Evolutionary conservation across 37 sponge, comb jelly and placozoan species (phyloP).

Genomic region (Eunapius fragilis): DNA sequence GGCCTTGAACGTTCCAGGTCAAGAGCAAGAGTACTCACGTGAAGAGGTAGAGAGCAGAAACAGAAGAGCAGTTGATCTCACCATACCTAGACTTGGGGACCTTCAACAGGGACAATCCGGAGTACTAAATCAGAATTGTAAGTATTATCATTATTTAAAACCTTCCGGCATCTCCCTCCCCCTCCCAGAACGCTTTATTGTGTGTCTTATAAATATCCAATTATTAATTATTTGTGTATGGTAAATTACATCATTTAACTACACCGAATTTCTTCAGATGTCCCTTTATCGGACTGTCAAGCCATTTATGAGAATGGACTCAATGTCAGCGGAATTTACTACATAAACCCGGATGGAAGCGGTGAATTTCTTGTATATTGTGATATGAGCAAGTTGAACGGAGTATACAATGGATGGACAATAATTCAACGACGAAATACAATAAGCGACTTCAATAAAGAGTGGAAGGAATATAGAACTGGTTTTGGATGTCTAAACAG

Average conservation of each 20-base stretch:
- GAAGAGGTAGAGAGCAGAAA: not conserved
- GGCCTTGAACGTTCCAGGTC: not conserved
- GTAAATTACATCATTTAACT: not conserved
- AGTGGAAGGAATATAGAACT: constrained; percentile 32
- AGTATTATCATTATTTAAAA: not conserved
- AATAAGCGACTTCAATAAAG: constrained; percentile 26
- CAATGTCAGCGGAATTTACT: not conserved
- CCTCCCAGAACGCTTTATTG: too few relatives aligned
- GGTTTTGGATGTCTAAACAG: constrained; percentile 59
- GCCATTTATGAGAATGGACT: not conserved
- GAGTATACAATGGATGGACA: constrained; percentile 49
- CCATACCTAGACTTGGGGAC: not conserved
- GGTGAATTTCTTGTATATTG: not conserved
- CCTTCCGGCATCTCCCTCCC: too few relatives aligned
- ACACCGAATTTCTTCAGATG: not conserved
- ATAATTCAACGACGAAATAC: constrained; percentile 59
- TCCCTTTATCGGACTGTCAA: not conserved
- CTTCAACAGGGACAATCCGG: not conserved
- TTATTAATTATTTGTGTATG: too few relatives aligned
- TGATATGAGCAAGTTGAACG: not conserved
- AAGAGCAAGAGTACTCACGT: not conserved
- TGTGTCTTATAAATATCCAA: too few relatives aligned
- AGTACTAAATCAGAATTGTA: not conserved
- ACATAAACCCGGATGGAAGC: not conserved
- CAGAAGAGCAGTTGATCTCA: not conserved